Evolutionary conservation across 2,113 vertebrate genomes (phyloP), one percentile per base, ranked within the genome.

Genomic region (Gnathonemus longibarbis): DNA sequence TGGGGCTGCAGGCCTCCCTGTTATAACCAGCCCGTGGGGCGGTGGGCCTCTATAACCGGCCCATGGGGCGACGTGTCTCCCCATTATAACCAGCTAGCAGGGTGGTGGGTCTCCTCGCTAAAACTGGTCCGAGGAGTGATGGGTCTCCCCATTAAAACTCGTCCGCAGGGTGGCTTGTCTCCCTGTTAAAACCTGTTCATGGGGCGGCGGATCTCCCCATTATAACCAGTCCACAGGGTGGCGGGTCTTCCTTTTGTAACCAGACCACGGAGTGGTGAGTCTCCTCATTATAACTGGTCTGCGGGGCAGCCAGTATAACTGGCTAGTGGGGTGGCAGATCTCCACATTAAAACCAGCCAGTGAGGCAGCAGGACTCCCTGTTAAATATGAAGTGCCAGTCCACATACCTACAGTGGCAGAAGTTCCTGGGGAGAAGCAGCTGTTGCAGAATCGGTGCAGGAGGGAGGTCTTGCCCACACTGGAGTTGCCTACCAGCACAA

Each of bases 381-480:
- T 90, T 88, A 45, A 89, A 70, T 13, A 74, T 6, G 31, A 2
- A 89, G 4, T 27, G 66, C 85, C 90, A 17, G 17, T 13, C n/a
- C 88, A 95, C 97, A 97, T 94, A 98, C 98, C 98, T 91, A 99
- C 95, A 85, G 98, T 99, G 90, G 98, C 97, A 35, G 96, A 94
- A 42, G 96, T 96, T 90, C 96, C 94, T 0, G 96, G 91, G 80
- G 94, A 95, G 94, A 98, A 98, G 24, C 27, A 92, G 49, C 95
- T 96, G 88, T 97, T 97, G 45, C 97, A 99, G 94, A 98, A 97
- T 90, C 96, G 94, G 91, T 95, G 95, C 17, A 99, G 94, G 89
- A 98, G 95, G 1, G 97, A 98, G 0, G 98, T 99, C 95, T 99
- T 99, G 53, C 98, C 98, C 80, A 99, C 98, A 0, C 96, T 97